A percentile compares a stretch with the other conserved stretches of the same genome.
Evolutionary conservation across 1,140 invertebrate species (phyloP).

Genomic region (Bombus turneri): DNA sequence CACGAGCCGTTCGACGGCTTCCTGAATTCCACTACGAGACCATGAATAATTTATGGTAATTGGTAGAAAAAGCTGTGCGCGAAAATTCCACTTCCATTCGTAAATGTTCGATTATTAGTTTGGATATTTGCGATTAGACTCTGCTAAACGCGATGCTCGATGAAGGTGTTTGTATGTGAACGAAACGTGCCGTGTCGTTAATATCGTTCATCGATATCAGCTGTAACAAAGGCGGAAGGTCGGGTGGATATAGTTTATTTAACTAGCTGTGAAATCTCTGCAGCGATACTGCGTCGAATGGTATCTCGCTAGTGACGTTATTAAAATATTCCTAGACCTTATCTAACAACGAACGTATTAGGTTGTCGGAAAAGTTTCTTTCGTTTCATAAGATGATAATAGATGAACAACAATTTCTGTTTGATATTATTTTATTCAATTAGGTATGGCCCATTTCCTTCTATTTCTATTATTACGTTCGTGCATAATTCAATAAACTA

Average conservation of each 20-base stretch:
- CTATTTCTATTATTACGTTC: no score
- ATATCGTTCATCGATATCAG: neutral
- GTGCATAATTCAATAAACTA: no score
- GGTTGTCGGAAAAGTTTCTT: no score
- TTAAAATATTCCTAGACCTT: neutral
- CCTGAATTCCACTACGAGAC: no score
- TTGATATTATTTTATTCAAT: no score
- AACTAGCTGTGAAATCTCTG: neutral
- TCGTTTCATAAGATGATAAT: no score
- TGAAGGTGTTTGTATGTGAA: neutral
- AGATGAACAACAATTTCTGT: no score
- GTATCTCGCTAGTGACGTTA: neutral
- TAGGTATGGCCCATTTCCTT: no score
- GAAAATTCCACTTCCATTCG: neutral
- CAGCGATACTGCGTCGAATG: neutral
- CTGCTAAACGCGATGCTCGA: neutral
- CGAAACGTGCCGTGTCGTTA: neutral
- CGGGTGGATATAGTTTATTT: neutral
- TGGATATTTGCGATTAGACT: no score
- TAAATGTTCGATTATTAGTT: no score
- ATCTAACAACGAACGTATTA: neutral
- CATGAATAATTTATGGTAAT: neutral
- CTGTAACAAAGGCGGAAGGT: neutral
- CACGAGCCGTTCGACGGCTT: neutral
- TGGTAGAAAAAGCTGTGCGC: neutral